Base-by-base conservation (phyloP, 2,797 vertebrate species). In the Gadopsis marmoratus region DNA sequence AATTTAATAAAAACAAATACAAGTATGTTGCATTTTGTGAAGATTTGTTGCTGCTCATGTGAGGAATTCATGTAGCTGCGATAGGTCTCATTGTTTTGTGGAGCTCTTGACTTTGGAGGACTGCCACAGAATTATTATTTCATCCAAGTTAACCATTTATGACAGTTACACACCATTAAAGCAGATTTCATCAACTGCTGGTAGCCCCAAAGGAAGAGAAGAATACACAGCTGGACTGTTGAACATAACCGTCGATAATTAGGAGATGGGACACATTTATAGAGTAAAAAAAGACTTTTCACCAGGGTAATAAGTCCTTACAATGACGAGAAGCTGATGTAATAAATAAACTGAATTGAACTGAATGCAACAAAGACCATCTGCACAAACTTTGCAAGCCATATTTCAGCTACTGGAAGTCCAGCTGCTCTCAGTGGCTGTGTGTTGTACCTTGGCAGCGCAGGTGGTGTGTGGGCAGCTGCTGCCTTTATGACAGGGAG, bases 381-480 rank as follows among this genome's bases (percentile, higher is more conserved):
- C 82, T 89, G 79, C 48, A 1, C 69, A 79, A 78, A 76, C 54
- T 71, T 74, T 74, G 75, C 51, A 35, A 61, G 2, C 53, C 33
- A n/a, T 66, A 60, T 75, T 43, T 65, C 45, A 67, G 66, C 73
- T 19, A 41, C 31, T 64, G 45, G 74, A 71, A 41, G 19, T 56
- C 72, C 80, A 82, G 85, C 79, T 85, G 83, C 66, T 76, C 61
- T 59, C 67, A 13, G 60, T 37, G 41, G 41, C 6, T 7, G 68
- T 5, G 58, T 56, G 37, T 26, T 41, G 70, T 94, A 99, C 98
- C 97, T 98, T 98, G 87, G 97, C 88, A 82, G 63, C 90, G 94
- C 98, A 99, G 91, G 95, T 88, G 58, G 93, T 95, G 71, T 92
- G 86, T 0, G 97, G 97, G 87, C 98, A 99, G 84, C 94, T 94